These are phyloP conservation scores for Cosmia trapezina DNA, from an alignment of 2,888 invertebrate species.

Conservation along the genomic window DNA sequence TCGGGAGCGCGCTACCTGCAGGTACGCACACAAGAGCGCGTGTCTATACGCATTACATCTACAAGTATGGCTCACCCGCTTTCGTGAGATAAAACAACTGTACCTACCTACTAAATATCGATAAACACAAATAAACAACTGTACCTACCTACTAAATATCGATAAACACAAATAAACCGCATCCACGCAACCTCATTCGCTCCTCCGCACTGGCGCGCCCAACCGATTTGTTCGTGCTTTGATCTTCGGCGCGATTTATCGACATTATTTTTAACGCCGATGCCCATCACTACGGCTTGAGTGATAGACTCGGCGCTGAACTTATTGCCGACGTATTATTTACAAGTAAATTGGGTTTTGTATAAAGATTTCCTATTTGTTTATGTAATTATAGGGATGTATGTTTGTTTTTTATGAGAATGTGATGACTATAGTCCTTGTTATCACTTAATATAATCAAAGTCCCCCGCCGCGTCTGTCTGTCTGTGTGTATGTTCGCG, in stretches of 20 bases:
- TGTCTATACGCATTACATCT: no score
- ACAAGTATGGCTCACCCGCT: no score
- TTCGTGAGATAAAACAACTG: no score
- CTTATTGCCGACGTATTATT: slow-evolving; percentile 70
- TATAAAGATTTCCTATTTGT: slow-evolving; percentile 47
- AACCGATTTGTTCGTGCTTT: slow-evolving; percentile 89
- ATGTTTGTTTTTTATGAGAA: slow-evolving; percentile 16
- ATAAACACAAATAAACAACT: no score
- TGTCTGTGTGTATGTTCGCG: no score
- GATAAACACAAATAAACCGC: slow-evolving; percentile 52
- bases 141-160: neutral
- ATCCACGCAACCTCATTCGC: slow-evolving; percentile 69
- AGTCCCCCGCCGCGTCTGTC: no score
- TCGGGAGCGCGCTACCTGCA: no score
- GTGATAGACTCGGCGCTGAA: slow-evolving; percentile 79
- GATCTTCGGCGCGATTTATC: slow-evolving; percentile 89
- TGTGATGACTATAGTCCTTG: no score
- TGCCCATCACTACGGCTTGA: slow-evolving; percentile 86
- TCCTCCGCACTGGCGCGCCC: slow-evolving; percentile 71
- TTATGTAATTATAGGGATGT: slow-evolving; percentile 27
- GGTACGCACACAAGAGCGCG: no score
- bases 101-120: no score
- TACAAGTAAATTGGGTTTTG: slow-evolving; percentile 65
- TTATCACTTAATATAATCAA: no score
- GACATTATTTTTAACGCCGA: slow-evolving; percentile 90